These are phyloP conservation scores for Aegotheles bennettii DNA, from an alignment of 2,113 vertebrate species.

Conservation along the genomic window DNA sequence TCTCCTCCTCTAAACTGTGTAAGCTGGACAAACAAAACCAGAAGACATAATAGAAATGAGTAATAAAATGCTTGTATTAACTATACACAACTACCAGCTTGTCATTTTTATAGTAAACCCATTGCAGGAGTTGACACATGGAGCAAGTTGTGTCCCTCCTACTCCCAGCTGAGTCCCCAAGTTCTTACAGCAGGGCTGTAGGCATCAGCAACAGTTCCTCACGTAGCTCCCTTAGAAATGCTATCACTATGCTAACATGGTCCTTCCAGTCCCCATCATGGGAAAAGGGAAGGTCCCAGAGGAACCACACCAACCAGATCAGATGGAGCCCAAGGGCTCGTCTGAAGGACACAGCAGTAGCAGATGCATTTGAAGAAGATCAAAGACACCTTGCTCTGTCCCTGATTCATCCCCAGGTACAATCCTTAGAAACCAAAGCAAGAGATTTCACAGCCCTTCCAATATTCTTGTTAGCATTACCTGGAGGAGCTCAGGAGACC, in stretches of 20 bases:
- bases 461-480: not conserved
- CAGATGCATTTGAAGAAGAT: not conserved
- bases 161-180: not conserved
- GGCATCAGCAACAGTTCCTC: no score
- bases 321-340: not conserved
- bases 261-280: not conserved
- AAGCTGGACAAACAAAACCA: not conserved
- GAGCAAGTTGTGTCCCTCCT: not conserved
- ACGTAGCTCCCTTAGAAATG: not conserved
- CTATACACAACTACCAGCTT: not conserved
- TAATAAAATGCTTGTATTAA: not conserved
- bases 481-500: not conserved
- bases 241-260: not conserved
- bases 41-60: not conserved
- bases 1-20: not conserved
- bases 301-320: not conserved
- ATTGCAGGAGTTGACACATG: fast-evolving
- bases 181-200: not conserved
- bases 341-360: not conserved
- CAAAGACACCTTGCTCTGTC: not conserved
- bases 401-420: not conserved
- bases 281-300: not conserved
- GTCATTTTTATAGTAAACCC: not conserved
- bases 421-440: not conserved
- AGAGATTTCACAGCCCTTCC: not conserved